phyloP scores from a whole-genome alignment of 2,113 vertebrate genomes.

The Oncorhynchus masou region DNA sequence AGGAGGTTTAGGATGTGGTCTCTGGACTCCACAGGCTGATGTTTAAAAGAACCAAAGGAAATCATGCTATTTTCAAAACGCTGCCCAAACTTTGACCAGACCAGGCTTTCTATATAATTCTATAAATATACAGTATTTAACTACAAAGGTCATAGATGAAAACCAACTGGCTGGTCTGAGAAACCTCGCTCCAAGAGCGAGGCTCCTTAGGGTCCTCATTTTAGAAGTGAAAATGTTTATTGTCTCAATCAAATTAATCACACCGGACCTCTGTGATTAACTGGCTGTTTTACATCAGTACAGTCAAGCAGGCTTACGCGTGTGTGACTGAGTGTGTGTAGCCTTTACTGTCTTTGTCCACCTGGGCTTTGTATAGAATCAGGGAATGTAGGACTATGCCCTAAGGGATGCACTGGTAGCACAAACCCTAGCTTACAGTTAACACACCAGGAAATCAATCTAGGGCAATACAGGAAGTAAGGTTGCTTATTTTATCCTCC shows the following conservation, averaged over 20 bases:
- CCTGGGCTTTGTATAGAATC: conserved; percentile 32
- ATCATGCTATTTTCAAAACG: conserved; percentile 18
- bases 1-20: conserved; percentile 28
- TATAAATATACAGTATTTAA: conserved; percentile 1
- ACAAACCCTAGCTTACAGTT: conserved; percentile 32
- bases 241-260: conserved; percentile 57
- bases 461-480: conserved; percentile 35
- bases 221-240: conserved; percentile 44
- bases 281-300: conserved; percentile 45
- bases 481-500: conserved; percentile 38
- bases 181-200: conserved; percentile 2
- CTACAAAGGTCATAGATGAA: conserved; percentile 38
- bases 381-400: background rate
- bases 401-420: conserved; percentile 35
- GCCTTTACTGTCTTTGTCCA: background rate
- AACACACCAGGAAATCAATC: conserved; percentile 33
- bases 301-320: conserved; percentile 18
- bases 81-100: background rate
- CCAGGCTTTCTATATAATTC: background rate
- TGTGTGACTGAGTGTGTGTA: conserved; percentile 6
- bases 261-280: conserved; percentile 38
- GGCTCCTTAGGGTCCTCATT: conserved; percentile 33
- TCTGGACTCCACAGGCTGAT: conserved; percentile 43
- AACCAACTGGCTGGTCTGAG: conserved; percentile 51
- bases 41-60: conserved; percentile 43